These are phyloP conservation scores for Sepioteuthis lessoniana DNA, from an alignment of 2,888 invertebrate genomes.

Conservation along the genomic window DNA sequence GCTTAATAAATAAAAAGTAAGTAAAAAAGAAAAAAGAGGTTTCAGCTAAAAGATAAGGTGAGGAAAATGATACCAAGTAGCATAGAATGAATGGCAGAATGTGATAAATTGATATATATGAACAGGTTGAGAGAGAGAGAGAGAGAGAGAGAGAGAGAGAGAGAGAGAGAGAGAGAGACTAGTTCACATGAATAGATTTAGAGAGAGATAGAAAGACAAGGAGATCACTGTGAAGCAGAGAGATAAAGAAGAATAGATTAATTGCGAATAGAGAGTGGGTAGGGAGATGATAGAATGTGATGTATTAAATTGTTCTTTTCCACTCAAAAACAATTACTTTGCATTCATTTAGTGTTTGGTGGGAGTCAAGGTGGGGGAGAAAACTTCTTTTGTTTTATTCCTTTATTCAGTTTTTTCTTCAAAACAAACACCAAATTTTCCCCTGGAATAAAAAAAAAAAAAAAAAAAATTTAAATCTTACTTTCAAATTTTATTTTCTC, in stretches of 20 bases:
- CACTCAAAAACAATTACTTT: neutral
- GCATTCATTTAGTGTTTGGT: neutral
- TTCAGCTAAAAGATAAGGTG: neutral
- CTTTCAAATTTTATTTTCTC: too few species aligned
- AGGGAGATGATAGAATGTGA: neutral
- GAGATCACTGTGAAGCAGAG: neutral
- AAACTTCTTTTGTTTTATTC: too few species aligned
- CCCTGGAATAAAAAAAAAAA: too few species aligned
- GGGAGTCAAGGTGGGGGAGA: too few species aligned
- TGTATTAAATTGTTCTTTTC: neutral
- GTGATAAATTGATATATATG: neutral
- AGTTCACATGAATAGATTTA: neutral
- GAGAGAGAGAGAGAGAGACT: neutral
- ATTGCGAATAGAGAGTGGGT: neutral
- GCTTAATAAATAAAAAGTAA: neutral
- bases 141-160: neutral
- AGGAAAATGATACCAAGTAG: neutral
- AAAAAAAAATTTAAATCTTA: too few species aligned
- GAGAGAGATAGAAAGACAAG: neutral
- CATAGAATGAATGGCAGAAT: neutral
- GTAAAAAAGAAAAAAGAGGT: neutral
- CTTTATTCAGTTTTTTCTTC: too few species aligned
- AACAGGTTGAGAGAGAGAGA: neutral
- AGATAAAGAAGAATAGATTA: neutral
- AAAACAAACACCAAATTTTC: too few species aligned